Evolutionary conservation across 2,888 invertebrate genomes (phyloP).

Genomic region (Ethmia dodecea): DNA sequence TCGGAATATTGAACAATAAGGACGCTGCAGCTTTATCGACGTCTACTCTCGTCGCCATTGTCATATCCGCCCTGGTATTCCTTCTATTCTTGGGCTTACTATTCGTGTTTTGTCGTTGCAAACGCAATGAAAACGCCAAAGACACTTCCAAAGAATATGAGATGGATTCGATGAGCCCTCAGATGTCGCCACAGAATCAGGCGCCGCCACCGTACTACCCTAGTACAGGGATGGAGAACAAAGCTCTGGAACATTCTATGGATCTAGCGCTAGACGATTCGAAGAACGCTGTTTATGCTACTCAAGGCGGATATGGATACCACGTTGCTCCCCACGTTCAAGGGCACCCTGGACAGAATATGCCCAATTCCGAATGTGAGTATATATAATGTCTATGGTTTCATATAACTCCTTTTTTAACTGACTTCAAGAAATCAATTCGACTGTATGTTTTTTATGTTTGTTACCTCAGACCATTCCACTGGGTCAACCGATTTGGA

Average conservation of each 20-base stretch:
- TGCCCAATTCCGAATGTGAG: conserved; percentile 89
- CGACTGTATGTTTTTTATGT: too few species aligned
- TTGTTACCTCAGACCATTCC: too few species aligned
- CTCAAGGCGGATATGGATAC: conserved; percentile 91
- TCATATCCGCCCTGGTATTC: conserved; percentile 88
- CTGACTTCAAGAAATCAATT: too few species aligned
- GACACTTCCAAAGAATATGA: conserved; percentile 93
- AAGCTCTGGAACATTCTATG: conserved; percentile 93
- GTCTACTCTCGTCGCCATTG: conserved; percentile 86
- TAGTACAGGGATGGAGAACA: conserved; percentile 91
- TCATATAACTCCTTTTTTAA: too few species aligned
- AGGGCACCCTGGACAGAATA: conserved; percentile 79
- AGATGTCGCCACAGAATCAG: conserved; percentile 90
- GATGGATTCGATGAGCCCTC: conserved; percentile 91
- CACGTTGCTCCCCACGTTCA: conserved; percentile 85
- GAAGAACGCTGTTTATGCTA: conserved; percentile 89
- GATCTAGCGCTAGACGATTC: conserved; percentile 92
- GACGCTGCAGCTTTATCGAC: conserved; percentile 87
- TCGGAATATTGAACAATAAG: conserved; percentile 88
- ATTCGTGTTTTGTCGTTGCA: conserved; percentile 91
- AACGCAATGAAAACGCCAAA: conserved; percentile 88
- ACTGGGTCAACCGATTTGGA: too few species aligned
- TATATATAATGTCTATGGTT: too few species aligned
- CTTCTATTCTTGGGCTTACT: conserved; percentile 82
- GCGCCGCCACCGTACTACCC: conserved; percentile 94